Evolutionary conservation across 2,113 vertebrate genomes (phyloP), one percentile per base, ranked within the genome.

Genomic region (Tinamus guttatus): DNA sequence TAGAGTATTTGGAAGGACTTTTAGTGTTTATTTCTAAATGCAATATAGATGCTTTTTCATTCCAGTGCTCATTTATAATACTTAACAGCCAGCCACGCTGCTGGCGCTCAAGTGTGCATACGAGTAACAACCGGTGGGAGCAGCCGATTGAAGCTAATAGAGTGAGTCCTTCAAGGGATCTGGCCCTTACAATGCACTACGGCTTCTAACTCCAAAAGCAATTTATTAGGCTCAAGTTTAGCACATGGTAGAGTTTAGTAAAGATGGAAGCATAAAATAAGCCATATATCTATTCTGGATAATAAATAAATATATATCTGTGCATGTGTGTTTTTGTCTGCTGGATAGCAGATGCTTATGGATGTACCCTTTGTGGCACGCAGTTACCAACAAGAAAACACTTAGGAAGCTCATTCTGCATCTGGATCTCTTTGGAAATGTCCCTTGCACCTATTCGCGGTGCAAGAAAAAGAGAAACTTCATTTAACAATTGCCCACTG

Each of bases 91-190:
- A 91, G 34, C 32, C 28, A 58, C 56, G 85, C 47, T 79, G 65
- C 32, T 2, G 9, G 58, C 62, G 40, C 36, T 81, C 36, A 45
- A 30, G 65, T 13, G 13, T 54, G 56, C 2, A 1, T 3, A 25
- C 14, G 56, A 88, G 85, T 75, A 67, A 59, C 76, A 92, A 83
- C 10, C 63, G 83, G 92, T 80, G 49, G 13, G 87, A 88, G 58
- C 90, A 96, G 78, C 78, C 90, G 89, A 56, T 69, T 69, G 91
- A 92, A 86, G 78, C 81, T 94, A 93, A 83, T 64, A 60, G 60
- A 59, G 56, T 20, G 1, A 11, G 0, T 65, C 58, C 67, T 80
- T 59, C 71, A 68, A 68, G 87, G 76, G 81, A 56, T 79, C 89
- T 87, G 87, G 74, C 81, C 71, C 81, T 89, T 74, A 79, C 60